Evolutionary conservation across 2,888 invertebrate genomes (phyloP), one percentile per base, ranked within the genome.

Genomic region (Neoscelio sp.): DNA sequence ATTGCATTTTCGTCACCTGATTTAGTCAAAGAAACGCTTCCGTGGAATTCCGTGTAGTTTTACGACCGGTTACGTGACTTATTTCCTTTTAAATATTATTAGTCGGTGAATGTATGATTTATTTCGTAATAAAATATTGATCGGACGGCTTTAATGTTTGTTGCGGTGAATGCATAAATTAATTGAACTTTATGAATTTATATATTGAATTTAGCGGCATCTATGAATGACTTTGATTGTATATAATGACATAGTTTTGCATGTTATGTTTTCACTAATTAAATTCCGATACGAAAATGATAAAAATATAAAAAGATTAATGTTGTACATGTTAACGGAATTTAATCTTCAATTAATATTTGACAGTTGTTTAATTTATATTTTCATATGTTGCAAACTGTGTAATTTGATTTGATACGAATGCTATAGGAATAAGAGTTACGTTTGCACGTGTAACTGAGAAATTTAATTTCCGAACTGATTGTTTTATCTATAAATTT

Each of bases 1-100:
- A 48, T 77, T 56, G 64, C 74, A 70, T 58, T 78, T 74, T 79
- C 74, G 58, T 70, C 74, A 70, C 70, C 70, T 74, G 74, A 64
- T 79, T 65, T 38, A 48, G 54, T 44, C 67, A 42, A 62, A 67
- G 48, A 44, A 20, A 42, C 44, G 58, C 23, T 65, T 56, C 56
- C 65, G 58, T 35, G 18, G 50, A 50, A 58, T 52, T 8, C 17
- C 50, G 56, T 33, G 42, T 64, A 13, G 30, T 46, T 64, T 46
- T 65, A 71, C 70, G 70, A 71, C 46, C 30, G 50, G 44, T 5
- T 17, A 30, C 30, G 46, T 42, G 20, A 26, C 64, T 54, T 40
- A 42, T 74, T 48, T 58, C 33, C 33, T 40, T n/a, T n/a, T n/a
- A n/a, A n/a, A n/a, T n/a, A n/a, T n/a, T n/a, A n/a, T n/a, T n/a